phyloP scores from a whole-genome alignment of 2,888 invertebrate species.

The Pyrocoelia pectoralis region DNA sequence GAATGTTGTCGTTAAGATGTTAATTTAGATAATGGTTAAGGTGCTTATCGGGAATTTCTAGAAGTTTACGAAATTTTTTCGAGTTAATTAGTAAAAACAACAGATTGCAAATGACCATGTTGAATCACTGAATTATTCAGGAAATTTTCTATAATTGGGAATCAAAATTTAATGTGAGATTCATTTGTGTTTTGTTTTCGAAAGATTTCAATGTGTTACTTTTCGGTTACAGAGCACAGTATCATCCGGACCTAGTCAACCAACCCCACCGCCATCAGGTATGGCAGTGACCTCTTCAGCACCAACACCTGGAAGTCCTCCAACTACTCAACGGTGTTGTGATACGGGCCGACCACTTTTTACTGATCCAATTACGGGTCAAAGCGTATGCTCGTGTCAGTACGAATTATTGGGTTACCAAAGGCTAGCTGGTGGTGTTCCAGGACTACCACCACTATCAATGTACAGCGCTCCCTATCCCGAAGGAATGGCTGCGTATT shows the following conservation, averaged over 20 bases:
- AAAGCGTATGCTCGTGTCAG: slow-evolving; percentile 90
- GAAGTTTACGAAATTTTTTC: slow-evolving; percentile 6
- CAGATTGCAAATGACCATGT: slow-evolving; percentile 11
- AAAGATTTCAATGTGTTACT: not conserved
- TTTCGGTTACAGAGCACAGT: slow-evolving; percentile 55
- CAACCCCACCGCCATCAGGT: slow-evolving; percentile 51
- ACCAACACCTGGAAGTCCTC: slow-evolving; percentile 63
- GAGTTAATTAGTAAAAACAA: slow-evolving; percentile 9
- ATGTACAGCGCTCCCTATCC: slow-evolving; percentile 85
- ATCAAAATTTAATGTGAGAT: not conserved
- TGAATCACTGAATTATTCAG: not conserved
- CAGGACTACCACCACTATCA: slow-evolving; percentile 77
- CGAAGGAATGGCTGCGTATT: slow-evolving; percentile 86
- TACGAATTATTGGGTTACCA: slow-evolving; percentile 89
- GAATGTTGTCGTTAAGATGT: slow-evolving; percentile 15
- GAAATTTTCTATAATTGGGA: not conserved
- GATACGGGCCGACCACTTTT: slow-evolving; percentile 92
- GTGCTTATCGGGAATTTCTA: not conserved
- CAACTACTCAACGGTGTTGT: slow-evolving; percentile 76
- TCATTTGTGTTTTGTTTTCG: too few relatives aligned
- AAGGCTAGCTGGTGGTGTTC: slow-evolving; percentile 71
- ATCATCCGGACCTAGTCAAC: slow-evolving; percentile 49
- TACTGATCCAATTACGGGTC: slow-evolving; percentile 88
- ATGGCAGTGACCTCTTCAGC: slow-evolving; percentile 60
- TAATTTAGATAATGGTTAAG: slow-evolving; percentile 18